Evolutionary conservation across 2,113 vertebrate genomes (phyloP).

Genomic region (Bucco capensis): DNA sequence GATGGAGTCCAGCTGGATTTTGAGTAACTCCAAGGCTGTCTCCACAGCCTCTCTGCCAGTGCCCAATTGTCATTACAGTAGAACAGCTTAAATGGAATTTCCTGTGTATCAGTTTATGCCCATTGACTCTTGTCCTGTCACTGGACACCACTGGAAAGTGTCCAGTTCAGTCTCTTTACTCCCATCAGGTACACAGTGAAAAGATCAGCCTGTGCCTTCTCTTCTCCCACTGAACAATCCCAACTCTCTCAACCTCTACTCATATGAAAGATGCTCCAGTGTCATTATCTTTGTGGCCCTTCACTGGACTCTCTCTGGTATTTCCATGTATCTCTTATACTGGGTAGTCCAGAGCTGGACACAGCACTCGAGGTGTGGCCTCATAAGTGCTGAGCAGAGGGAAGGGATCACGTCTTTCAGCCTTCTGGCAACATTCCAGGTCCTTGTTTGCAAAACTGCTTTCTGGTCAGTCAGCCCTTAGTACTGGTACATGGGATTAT

Average conservation of each 20-base stretch:
- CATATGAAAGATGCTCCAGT: not conserved
- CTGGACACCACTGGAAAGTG: not conserved
- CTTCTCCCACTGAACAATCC: not conserved
- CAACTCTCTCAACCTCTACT: not conserved
- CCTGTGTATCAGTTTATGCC: not conserved
- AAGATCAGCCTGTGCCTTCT: not conserved
- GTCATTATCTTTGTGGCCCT: not conserved
- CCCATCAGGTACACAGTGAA: not conserved
- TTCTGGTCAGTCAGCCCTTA: not conserved
- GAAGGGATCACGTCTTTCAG: accelerated
- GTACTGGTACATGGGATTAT: not conserved
- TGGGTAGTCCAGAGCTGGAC: not conserved
- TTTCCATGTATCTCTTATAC: not conserved
- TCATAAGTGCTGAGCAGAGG: not conserved
- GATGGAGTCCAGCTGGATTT: not conserved
- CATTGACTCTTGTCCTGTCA: not conserved
- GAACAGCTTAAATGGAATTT: not conserved
- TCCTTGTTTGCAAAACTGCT: not conserved
- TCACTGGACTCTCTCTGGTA: not conserved
- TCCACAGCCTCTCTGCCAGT: not conserved
- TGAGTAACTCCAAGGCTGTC: not conserved
- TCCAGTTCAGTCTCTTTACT: not conserved
- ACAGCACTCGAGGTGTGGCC: not conserved
- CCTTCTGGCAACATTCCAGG: not conserved
- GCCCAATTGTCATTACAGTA: not conserved